phyloP scores from a whole-genome alignment of 2,888 invertebrate genomes.

The Tethea ocularis region DNA sequence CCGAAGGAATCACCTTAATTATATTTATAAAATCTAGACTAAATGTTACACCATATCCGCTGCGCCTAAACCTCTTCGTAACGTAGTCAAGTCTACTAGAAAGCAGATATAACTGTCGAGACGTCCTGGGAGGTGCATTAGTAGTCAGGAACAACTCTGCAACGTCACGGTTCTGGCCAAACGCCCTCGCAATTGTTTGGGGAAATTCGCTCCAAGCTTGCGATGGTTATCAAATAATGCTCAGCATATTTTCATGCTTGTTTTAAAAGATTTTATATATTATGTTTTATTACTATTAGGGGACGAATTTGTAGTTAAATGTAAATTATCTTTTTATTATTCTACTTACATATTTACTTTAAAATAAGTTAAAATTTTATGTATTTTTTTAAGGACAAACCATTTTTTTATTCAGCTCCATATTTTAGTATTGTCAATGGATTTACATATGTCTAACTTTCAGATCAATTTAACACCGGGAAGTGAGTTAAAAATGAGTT shows the following conservation, averaged over 20 bases:
- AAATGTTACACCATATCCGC: slow-evolving; percentile 11
- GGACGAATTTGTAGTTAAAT: neutral
- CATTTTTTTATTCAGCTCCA: too few relatives aligned
- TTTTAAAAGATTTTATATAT: neutral
- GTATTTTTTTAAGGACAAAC: too few relatives aligned
- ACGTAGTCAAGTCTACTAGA: slow-evolving; percentile 41
- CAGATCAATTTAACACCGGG: too few relatives aligned
- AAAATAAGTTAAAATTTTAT: too few relatives aligned
- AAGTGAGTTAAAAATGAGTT: too few relatives aligned
- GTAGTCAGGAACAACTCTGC: slow-evolving; percentile 51
- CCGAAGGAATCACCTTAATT: too few relatives aligned
- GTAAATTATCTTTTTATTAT: too few relatives aligned
- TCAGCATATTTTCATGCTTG: slow-evolving; percentile 4
- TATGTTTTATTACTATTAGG: neutral
- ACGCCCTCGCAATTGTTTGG: slow-evolving; percentile 47
- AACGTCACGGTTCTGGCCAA: slow-evolving; percentile 42
- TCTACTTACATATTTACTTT: too few relatives aligned
- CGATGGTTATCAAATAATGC: slow-evolving; percentile 22
- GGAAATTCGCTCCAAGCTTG: slow-evolving; percentile 37
- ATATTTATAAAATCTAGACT: too few relatives aligned
- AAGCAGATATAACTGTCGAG: slow-evolving; percentile 61
- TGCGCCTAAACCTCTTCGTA: slow-evolving; percentile 44
- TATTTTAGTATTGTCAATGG: too few relatives aligned
- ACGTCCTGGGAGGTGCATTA: slow-evolving; percentile 53
- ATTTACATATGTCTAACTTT: too few relatives aligned